These are phyloP conservation scores for Machaerirhynchus nigripectus DNA, from an alignment of 2,113 vertebrate species.

Conservation along the genomic window DNA sequence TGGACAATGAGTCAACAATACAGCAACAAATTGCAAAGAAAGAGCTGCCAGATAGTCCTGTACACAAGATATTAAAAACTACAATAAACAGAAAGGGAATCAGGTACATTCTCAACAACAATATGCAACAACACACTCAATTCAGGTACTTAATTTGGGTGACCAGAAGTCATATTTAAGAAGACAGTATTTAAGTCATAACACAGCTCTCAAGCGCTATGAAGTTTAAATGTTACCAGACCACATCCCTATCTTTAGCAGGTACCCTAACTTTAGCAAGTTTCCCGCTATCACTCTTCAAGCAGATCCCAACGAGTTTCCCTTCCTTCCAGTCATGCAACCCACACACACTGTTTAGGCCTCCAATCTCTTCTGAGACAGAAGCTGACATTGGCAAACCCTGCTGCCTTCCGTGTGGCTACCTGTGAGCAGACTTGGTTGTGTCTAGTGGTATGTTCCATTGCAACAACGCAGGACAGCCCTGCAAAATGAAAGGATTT, in stretches of 20 bases:
- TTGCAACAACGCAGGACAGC: not conserved
- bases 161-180: no score
- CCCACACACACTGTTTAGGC: not conserved
- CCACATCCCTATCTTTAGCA: not conserved
- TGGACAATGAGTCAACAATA: not conserved
- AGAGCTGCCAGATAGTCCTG: not conserved
- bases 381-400: not conserved
- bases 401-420: not conserved
- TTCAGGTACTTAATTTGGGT: not conserved
- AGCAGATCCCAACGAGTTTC: not conserved
- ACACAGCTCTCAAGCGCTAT: rapidly evolving
- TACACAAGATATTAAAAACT: not conserved
- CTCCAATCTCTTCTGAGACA: not conserved
- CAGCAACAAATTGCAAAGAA: not conserved
- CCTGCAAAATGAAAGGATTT: not conserved
- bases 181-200: not conserved
- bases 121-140: not conserved
- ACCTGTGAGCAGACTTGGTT: rapidly evolving
- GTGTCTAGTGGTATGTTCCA: not conserved
- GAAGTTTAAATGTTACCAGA: not conserved
- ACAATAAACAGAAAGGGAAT: not conserved
- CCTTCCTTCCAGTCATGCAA: not conserved
- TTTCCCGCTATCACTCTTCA: not conserved
- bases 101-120: not conserved
- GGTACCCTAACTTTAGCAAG: not conserved